phyloP scores from a whole-genome alignment of 2,797 vertebrate species.

The Ctenochaetus hawaiiensis region DNA sequence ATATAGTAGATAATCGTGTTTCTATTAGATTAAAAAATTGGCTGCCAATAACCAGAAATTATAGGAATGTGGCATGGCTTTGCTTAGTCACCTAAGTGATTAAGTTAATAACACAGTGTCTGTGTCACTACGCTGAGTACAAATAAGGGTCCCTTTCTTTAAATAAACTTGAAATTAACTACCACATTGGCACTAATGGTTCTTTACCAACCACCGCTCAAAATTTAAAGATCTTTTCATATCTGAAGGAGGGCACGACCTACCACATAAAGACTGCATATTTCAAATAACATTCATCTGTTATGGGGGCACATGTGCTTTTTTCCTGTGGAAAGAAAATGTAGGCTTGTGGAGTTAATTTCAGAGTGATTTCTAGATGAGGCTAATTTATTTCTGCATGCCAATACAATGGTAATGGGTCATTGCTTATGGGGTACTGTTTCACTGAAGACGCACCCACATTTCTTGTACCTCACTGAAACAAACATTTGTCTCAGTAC shows the following conservation, averaged over 20 bases:
- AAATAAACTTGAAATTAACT: conserved; percentile 2
- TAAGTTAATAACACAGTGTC: conserved; percentile 13
- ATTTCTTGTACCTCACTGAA: conserved; percentile 42
- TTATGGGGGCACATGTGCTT: conserved; percentile 17
- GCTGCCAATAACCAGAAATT: conserved; percentile 4
- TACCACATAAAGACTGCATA: neutral
- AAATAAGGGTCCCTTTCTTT: conserved; percentile 17
- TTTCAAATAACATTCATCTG: conserved; percentile 17
- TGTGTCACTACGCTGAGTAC: neutral
- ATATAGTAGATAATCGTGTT: conserved; percentile 11
- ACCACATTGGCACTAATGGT: conserved; percentile 2
- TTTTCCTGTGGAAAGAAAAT: conserved; percentile 39
- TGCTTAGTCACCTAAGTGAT: conserved; percentile 22
- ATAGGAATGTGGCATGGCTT: conserved; percentile 1
- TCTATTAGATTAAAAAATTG: neutral
- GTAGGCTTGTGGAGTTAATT: conserved; percentile 42
- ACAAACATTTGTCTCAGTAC: conserved; percentile 54
- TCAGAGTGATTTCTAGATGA: conserved; percentile 34
- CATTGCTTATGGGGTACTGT: conserved; percentile 54
- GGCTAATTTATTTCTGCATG: conserved; percentile 47
- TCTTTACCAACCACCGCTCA: conserved; percentile 1
- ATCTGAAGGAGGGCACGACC: neutral
- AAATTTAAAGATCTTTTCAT: conserved; percentile 3
- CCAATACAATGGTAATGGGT: conserved; percentile 58
- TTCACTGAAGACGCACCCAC: conserved; percentile 37